phyloP scores from a whole-genome alignment of 2,888 invertebrate species.

The Nemurella pictetii region DNA sequence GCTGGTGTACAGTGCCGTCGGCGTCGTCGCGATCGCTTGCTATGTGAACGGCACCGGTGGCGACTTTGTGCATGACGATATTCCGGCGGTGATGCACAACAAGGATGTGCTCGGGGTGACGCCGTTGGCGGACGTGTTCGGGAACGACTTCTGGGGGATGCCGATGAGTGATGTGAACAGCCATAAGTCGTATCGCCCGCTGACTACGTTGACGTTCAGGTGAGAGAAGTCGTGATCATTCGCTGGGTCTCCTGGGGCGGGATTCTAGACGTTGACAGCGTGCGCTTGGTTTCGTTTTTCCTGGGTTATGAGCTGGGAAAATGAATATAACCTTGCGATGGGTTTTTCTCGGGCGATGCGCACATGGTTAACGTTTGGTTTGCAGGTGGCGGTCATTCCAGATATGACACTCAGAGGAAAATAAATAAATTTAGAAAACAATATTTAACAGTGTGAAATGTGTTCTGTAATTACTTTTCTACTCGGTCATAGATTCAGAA shows the following conservation, averaged over 20 bases:
- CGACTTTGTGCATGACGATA: constrained; percentile 87
- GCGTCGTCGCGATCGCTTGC: constrained; percentile 67
- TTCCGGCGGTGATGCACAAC: constrained; percentile 80
- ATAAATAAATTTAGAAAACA: too few species aligned
- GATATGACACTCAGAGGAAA: too few species aligned
- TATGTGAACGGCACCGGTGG: constrained; percentile 76
- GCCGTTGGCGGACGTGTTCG: constrained; percentile 64
- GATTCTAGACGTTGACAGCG: too few species aligned
- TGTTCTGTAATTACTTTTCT: too few species aligned
- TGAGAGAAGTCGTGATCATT: constrained; percentile 55
- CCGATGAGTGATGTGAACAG: constrained; percentile 80
- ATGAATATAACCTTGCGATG: neutral
- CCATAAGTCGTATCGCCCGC: constrained; percentile 85
- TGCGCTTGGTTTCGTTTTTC: neutral
- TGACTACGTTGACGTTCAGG: constrained; percentile 84
- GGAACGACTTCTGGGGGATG: constrained; percentile 89
- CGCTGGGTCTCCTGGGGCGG: too few species aligned
- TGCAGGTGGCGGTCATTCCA: too few species aligned
- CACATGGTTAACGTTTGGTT: too few species aligned
- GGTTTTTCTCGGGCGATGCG: too few species aligned
- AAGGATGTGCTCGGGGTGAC: constrained; percentile 75
- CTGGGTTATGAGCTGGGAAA: neutral
- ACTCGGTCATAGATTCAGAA: neutral
- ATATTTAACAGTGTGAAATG: too few species aligned
- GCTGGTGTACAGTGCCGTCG: constrained; percentile 60